Conservation (phyloP, 2,113 vertebrate species). For the Corydoras maculifer region DNA sequence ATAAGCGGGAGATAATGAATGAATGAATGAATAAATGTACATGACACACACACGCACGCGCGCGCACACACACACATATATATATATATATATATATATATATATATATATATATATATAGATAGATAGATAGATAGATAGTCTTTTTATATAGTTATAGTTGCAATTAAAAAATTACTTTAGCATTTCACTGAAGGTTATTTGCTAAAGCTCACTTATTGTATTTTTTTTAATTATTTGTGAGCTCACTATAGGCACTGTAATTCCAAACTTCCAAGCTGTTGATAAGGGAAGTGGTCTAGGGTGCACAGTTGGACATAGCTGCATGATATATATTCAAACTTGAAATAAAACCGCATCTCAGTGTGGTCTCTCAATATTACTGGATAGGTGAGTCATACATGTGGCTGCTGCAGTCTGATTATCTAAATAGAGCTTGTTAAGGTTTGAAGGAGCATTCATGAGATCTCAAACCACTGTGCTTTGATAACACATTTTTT, state of each 20-base stretch:
- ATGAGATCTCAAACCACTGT: constrained; percentile 16
- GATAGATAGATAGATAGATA: too few relatives aligned
- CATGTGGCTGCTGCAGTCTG: constrained; percentile 19
- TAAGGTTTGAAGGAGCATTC: constrained; percentile 17
- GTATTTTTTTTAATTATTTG: constrained; percentile 23
- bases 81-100: too few relatives aligned
- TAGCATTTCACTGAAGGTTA: too few relatives aligned
- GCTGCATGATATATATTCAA: constrained; percentile 9
- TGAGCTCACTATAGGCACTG: constrained; percentile 6
- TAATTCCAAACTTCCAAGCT: constrained; percentile 6
- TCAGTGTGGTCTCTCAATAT: constrained; percentile 20
- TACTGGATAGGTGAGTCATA: constrained; percentile 25
- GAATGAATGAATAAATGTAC: too few relatives aligned
- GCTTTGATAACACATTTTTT: constrained; percentile 15
- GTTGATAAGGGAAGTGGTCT: neutral
- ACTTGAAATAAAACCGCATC: constrained; percentile 24
- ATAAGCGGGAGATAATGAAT: too few relatives aligned
- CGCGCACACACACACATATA: too few relatives aligned
- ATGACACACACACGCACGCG: too few relatives aligned
- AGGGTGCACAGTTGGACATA: constrained; percentile 2
- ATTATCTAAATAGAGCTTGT: constrained; percentile 24
- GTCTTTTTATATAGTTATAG: too few relatives aligned
- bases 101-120: too few relatives aligned
- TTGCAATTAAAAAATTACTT: too few relatives aligned
- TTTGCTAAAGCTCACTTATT: neutral